These are phyloP conservation scores for Deroptyus accipitrinus DNA, from an alignment of 2,113 vertebrate genomes.

Conservation along the genomic window DNA sequence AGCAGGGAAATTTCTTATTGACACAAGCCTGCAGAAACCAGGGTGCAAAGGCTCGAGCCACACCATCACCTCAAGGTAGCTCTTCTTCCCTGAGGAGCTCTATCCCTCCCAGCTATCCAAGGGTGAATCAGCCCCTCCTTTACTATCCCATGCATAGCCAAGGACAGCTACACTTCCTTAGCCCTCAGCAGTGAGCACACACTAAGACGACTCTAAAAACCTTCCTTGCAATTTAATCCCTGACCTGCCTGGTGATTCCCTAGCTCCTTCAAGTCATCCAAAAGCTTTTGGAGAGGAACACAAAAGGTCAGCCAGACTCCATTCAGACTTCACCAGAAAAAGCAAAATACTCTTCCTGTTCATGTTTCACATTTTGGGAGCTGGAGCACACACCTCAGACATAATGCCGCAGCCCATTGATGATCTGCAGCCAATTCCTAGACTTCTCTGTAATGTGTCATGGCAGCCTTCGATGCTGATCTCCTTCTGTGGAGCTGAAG, in stretches of 20 bases:
- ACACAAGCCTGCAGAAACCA: neutral
- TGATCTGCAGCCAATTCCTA: neutral
- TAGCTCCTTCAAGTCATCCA: neutral
- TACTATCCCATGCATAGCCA: neutral
- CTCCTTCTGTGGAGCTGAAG: neutral
- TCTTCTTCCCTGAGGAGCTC: neutral
- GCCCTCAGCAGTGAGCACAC: neutral
- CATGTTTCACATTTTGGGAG: neutral
- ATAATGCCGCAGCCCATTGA: rapidly evolving
- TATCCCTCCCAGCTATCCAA: neutral
- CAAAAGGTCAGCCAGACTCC: neutral
- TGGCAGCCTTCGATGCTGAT: neutral
- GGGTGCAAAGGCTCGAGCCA: neutral
- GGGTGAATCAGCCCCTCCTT: neutral
- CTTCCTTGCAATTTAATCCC: neutral
- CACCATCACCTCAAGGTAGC: neutral
- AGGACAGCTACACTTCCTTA: neutral
- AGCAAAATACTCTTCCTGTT: neutral
- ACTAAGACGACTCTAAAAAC: neutral
- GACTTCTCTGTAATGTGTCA: neutral
- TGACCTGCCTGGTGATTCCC: neutral
- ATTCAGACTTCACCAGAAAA: neutral
- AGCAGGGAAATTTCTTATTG: neutral
- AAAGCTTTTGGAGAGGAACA: neutral
- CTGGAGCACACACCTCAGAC: neutral